phyloP scores from a whole-genome alignment of 2,797 vertebrate genomes.

The Channallabes apus region DNA sequence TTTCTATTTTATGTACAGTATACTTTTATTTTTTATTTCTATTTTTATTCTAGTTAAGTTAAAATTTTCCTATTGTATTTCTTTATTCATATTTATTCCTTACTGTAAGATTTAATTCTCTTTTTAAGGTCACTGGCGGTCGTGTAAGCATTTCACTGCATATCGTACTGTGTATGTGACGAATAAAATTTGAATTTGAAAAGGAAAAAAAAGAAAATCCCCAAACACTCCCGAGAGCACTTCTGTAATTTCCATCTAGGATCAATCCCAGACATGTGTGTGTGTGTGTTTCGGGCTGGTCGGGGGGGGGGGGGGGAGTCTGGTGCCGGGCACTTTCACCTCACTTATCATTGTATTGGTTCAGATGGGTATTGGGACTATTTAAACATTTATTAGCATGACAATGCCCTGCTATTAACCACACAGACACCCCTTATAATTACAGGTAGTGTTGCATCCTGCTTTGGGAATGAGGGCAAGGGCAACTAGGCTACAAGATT shows the following conservation, averaged over 20 bases:
- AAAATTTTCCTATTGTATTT: too few species aligned
- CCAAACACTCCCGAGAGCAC: slow-evolving; percentile 14
- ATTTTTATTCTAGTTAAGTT: too few species aligned
- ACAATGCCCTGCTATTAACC: slow-evolving; percentile 45
- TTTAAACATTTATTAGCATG: slow-evolving; percentile 53
- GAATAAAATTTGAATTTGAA: too few species aligned
- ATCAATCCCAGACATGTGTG: neutral
- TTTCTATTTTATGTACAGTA: too few species aligned
- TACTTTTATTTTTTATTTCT: too few species aligned
- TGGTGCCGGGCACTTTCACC: slow-evolving; percentile 29
- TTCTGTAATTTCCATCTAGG: slow-evolving; percentile 31
- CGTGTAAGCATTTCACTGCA: too few species aligned
- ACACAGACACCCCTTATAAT: slow-evolving; percentile 53
- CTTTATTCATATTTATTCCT: too few species aligned
- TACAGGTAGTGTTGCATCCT: slow-evolving; percentile 72
- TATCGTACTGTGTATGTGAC: too few species aligned
- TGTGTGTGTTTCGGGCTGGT: too few species aligned
- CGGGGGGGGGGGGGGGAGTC: too few species aligned
- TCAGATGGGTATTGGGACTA: slow-evolving; percentile 42
- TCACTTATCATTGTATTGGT: slow-evolving; percentile 47
- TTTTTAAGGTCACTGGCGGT: too few species aligned
- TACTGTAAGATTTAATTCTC: too few species aligned
- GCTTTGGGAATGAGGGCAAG: slow-evolving; percentile 48
- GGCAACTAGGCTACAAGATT: neutral
- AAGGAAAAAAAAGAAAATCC: neutral